Conservation (phyloP, 2,888 invertebrate genomes). For the Perdita meconis region DNA sequence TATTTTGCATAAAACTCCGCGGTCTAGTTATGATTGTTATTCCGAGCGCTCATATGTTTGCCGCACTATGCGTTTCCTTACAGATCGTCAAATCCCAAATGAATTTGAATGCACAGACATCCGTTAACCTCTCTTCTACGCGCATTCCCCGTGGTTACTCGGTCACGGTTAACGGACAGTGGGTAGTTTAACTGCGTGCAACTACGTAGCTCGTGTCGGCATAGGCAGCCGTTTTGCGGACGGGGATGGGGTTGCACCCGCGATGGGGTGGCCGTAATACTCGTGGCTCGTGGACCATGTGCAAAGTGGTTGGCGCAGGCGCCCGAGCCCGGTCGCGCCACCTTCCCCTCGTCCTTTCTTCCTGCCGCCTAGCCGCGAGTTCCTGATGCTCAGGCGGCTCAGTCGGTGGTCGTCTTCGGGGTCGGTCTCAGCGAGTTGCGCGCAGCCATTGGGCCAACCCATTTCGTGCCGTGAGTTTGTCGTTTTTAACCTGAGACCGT, state of each 20-base stretch:
- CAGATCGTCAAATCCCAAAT: too few species aligned
- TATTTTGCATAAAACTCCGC: too few species aligned
- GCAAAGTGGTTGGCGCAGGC: constrained; percentile 73
- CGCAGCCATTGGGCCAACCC: constrained; percentile 6
- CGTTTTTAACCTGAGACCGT: neutral
- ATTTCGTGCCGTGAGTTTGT: constrained; percentile 8
- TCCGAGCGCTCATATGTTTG: too few species aligned
- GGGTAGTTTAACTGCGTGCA: constrained; percentile 51
- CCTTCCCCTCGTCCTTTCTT: constrained; percentile 70
- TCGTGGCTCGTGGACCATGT: constrained; percentile 71
- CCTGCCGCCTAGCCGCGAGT: constrained; percentile 63
- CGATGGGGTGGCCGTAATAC: constrained; percentile 58
- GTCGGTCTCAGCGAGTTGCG: constrained; percentile 46
- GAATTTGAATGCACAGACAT: too few species aligned
- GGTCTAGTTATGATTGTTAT: too few species aligned
- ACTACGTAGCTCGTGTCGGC: constrained; percentile 48
- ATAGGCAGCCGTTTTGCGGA: constrained; percentile 39
- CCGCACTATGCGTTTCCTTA: too few species aligned
- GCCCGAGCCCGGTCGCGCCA: constrained; percentile 62
- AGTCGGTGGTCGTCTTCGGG: constrained; percentile 72
- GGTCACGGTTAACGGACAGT: constrained; percentile 51
- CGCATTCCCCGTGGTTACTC: constrained; percentile 22
- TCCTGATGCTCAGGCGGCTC: constrained; percentile 68
- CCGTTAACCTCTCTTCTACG: too few species aligned
- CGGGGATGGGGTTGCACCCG: constrained; percentile 24